Evolutionary conservation across 2,113 vertebrate species (phyloP), one percentile per base, ranked within the genome.

Genomic region (Hystrix cristata): DNA sequence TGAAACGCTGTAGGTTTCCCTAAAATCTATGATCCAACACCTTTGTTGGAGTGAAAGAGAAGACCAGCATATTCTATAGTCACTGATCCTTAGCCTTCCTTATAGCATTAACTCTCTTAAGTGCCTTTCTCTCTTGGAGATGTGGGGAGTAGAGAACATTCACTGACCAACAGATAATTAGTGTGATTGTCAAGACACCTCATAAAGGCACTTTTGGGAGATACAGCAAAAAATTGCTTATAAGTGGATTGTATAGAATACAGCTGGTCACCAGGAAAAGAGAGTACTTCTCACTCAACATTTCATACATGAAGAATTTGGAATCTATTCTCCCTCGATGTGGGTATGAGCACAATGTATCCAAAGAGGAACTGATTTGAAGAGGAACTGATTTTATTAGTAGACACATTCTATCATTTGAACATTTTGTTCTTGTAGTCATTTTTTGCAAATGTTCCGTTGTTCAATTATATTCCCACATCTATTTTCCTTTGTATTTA

Each of bases 401-500:
- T 19, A 95, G 60, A 91, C 43, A 82, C 14, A 88, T 46, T 64
- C 7, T 7, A 64, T 90, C 64, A 93, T 29, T 55, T 59, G 80
- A 81, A 79, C 31, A 83, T 80, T 95, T 86, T 79, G 34, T 53
- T 91, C 51, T 48, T 14, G 4, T 16, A 71, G 16, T 43, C 57
- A 57, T 38, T 74, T 88, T 90, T 85, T 31, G 4, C 15, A 82
- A 57, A 96, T 83, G 7, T 79, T n/a, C 25, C 53, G 92, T 34
- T 92, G 65, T 80, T 88, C 72, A 87, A 80, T 95, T 51, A 69
- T 51, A 74, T 43, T 46, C 38, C 34, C 46, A 59, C 0, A 72
- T 91, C 23, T 76, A 18, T 90, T 89, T 92, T 69, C 38, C 65
- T 92, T 93, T 96, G 34, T 29, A 53, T 92, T 76, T 94, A 94